A percentile compares a stretch with the other conserved stretches of the same genome.
Evolutionary conservation across 2,113 vertebrate species (phyloP).

Genomic region (Semnornis frantzii): DNA sequence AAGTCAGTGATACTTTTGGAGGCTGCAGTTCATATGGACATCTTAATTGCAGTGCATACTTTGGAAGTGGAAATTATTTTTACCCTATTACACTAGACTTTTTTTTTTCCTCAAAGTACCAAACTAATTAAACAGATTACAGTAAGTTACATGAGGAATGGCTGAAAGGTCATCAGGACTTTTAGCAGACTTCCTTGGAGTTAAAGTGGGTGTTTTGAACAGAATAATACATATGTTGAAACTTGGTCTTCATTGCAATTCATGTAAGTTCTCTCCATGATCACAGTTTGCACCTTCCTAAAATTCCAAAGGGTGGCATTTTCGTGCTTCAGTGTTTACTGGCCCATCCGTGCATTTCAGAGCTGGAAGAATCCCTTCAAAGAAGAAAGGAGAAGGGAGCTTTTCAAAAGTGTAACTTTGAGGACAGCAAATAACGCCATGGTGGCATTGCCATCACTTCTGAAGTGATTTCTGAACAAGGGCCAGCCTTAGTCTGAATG

Average conservation of each 20-base stretch:
- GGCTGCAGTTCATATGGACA: not conserved
- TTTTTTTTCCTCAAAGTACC: not conserved
- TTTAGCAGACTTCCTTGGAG: conserved; percentile 1
- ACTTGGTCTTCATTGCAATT: not conserved
- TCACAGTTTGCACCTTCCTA: conserved; percentile 10
- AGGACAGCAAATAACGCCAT: not conserved
- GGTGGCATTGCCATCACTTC: not conserved
- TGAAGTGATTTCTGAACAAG: not conserved
- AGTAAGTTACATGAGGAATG: not conserved
- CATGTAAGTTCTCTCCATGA: not conserved
- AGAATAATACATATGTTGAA: not conserved
- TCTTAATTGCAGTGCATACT: not conserved
- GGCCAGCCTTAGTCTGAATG: not conserved
- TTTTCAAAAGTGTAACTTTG: not conserved
- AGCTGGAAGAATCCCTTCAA: not conserved
- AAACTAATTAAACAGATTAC: not conserved
- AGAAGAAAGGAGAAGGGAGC: not conserved
- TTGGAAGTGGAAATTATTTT: not conserved
- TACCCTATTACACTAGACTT: not conserved
- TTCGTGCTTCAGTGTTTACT: not conserved
- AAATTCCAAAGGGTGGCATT: not conserved
- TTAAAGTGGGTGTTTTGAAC: conserved; percentile 16
- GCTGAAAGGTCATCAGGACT: not conserved
- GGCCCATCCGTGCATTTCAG: not conserved
- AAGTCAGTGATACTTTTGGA: not conserved